Percentiles rank a stretch among this genome's conserved stretches.
phyloP scores from a whole-genome alignment of 2,888 invertebrate species.

The Drosophila vallismaia region DNA sequence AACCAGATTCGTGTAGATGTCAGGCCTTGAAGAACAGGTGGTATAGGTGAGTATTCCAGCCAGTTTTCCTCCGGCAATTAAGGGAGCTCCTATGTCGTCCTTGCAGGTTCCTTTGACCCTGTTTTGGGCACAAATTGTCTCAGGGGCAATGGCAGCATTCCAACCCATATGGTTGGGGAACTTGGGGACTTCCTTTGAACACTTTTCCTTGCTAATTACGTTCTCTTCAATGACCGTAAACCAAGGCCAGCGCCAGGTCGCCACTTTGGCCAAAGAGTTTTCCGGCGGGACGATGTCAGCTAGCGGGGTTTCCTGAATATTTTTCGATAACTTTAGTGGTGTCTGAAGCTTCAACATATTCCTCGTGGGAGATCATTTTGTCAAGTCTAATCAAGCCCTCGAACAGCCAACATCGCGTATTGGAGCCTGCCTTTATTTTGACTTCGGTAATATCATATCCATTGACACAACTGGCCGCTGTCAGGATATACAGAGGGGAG shows the following conservation, averaged over 20 bases:
- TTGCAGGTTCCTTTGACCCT: background rate
- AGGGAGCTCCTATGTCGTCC: background rate
- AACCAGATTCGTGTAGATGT: background rate
- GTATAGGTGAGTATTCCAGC: background rate
- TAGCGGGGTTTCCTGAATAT: background rate
- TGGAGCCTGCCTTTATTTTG: background rate
- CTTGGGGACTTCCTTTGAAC: background rate
- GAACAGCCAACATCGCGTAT: background rate
- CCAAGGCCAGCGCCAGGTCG: background rate
- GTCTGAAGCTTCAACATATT: background rate
- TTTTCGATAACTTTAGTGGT: background rate
- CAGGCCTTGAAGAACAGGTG: background rate
- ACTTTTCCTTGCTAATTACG: background rate
- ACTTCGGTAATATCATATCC: background rate
- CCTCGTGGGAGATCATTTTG: background rate
- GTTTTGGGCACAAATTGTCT: background rate
- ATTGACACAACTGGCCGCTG: slow-evolving; percentile 9
- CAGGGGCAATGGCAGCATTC: background rate
- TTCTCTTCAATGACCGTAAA: background rate
- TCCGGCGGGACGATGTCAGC: background rate
- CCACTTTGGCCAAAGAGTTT: background rate
- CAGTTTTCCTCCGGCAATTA: background rate
- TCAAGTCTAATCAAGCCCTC: too few species aligned
- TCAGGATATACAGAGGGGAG: slow-evolving; percentile 2
- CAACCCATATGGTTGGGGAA: background rate